Base-by-base conservation (phyloP, 2,888 invertebrate species). In the Apomyelois bistriatella region DNA sequence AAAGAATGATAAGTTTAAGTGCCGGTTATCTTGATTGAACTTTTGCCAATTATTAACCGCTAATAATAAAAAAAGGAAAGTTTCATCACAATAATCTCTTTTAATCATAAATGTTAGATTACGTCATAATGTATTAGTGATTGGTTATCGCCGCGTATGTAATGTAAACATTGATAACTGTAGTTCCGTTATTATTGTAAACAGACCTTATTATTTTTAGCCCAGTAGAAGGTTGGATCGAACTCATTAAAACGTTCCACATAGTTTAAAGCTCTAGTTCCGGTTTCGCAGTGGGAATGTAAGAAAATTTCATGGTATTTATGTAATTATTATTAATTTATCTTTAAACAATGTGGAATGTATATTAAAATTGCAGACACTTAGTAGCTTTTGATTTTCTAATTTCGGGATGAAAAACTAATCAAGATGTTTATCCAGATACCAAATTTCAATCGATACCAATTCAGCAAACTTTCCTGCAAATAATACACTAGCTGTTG, bases 281-380 rank as follows among this genome's bases (percentile, higher is more conserved):
- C 56, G 61, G 64, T 67, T 62, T 77, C 82, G 81, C 82, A 81
- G 81, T 84, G 82, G 79, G 80, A 58, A 70, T 71, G 59, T 55
- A 65, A 59, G 13, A 7, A 13, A 35, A 47, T 53, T 35, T 41
- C 36, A 38, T 53, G 40, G 53, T 56, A 37, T 51, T 57, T 52
- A 52, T 49, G 22, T 53, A 52, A 48, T 28, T 53, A 56, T 38
- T 56, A 48, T 10, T n/a, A n/a, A n/a, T n/a, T 55, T 16, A 52
- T 42, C 46, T 68, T 60, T 65, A 66, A 69, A 68, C 72, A 71
- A 59, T 73, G 70, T 76, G 74, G 74, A 74, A 70, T 60, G 57
- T 32, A 4, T 32, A 7, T 9, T 9, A 6, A 7, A 7, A 32
- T 32, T n/a, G n/a, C n/a, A n/a, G n/a, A n/a, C n/a, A n/a, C n/a